Conservation (phyloP, 2,888 invertebrate genomes). For the Cryptocheilus praepositus region DNA sequence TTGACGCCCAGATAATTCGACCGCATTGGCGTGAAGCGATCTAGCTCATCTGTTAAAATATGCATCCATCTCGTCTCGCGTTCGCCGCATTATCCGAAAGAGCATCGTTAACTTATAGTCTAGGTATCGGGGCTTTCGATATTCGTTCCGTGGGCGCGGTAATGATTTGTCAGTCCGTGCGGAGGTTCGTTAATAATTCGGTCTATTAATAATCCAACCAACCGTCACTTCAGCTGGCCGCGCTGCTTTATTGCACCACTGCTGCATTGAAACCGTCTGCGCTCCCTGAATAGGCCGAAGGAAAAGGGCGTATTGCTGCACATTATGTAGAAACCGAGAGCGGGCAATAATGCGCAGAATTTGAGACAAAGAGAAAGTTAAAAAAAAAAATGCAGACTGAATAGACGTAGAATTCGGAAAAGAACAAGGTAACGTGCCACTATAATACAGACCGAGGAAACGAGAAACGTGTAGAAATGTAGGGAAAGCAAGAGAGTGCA, state of each 20-base stretch:
- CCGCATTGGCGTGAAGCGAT: too few species aligned
- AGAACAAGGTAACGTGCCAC: too few species aligned
- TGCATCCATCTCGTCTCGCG: background rate
- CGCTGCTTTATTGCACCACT: background rate
- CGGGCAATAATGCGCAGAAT: background rate
- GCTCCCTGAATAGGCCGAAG: background rate
- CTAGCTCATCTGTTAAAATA: background rate
- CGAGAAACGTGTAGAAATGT: too few species aligned
- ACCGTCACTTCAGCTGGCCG: background rate
- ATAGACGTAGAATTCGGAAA: too few species aligned
- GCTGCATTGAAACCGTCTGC: background rate
- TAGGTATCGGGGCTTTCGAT: background rate
- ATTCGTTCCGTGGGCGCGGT: background rate
- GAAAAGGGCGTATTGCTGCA: background rate
- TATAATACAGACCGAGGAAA: too few species aligned
- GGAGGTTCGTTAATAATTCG: slow-evolving; percentile 18
- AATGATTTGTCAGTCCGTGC: background rate
- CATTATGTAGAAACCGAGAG: slow-evolving; percentile 5
- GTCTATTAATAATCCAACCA: slow-evolving; percentile 27
- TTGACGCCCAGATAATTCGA: too few species aligned
- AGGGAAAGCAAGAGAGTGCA: too few species aligned
- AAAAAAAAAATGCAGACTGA: too few species aligned
- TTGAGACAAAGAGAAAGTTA: too few species aligned
- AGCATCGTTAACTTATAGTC: too few species aligned
- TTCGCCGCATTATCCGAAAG: background rate